Evolutionary conservation across 2,888 invertebrate species (phyloP), one percentile per base, ranked within the genome.

Genomic region (Polymixis flavicincta): DNA sequence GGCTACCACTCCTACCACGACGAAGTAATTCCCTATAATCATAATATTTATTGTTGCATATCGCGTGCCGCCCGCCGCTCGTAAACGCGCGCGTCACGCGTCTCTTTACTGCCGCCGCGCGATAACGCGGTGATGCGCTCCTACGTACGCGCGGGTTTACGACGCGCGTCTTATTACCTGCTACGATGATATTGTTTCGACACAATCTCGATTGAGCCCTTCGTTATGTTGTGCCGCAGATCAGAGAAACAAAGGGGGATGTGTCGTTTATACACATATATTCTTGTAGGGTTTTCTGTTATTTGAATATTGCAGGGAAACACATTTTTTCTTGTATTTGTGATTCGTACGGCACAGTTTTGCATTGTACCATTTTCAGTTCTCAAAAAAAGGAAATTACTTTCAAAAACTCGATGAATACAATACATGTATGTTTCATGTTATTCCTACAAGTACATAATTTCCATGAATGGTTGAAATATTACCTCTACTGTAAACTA

Each of bases 121-220:
- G 85, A 85, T 82, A 82, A 69, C 83, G 71, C 77, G 71, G 55
- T 37, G 74, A 4, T 32, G 76, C 75, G 71, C 6, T 67, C 68
- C 60, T 50, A 22, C 57, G 55, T 71, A 59, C 65, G 57, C 67
- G 67, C 70, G 60, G n/a, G 55, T 78, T 85, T 83, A 85, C 78
- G 85, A 83, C 52, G 76, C 76, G 74, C 54, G 66, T 73, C 81
- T 76, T 82, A 83, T 80, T 71, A 57, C 71, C 76, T 75, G 55
- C 66, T 25, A 50, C 67, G 74, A 64, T 85, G 83, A 82, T 82
- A 83, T 70, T 82, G 83, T 85, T 70, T 65, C 77, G 37, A 66
- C 72, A 61, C 83, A 82, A 83, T 83, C 85, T 77, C 77, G 61
- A 85, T 82, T 73, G 72, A 82, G 82, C 67, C 70, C 67, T 80